Percentiles rank a stretch among this genome's conserved stretches.
phyloP scores from a whole-genome alignment of 2,797 vertebrate species.

The Petrocephalus schoutedeni region DNA sequence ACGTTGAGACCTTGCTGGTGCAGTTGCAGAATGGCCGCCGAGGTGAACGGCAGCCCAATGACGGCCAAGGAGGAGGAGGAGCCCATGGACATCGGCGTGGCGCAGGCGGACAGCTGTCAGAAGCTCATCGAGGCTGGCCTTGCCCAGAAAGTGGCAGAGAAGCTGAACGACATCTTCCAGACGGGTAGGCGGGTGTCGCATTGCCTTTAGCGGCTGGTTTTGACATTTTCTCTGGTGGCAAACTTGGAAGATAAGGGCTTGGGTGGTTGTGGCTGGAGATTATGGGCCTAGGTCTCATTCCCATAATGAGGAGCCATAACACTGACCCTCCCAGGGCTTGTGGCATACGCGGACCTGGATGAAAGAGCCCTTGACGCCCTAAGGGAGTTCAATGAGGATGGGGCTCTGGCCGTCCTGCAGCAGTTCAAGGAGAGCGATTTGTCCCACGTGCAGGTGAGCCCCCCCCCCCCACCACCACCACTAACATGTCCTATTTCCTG shows the following conservation, averaged over 20 bases:
- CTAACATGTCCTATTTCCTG: neutral
- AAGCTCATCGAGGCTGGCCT: conserved; percentile 90
- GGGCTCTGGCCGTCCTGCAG: conserved; percentile 88
- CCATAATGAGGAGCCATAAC: conserved; percentile 7
- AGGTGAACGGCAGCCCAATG: conserved; percentile 96
- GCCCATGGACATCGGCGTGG: conserved; percentile 88
- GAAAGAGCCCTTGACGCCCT: conserved; percentile 95
- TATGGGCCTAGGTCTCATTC: neutral
- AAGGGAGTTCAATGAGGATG: conserved; percentile 95
- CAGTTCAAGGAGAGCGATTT: conserved; percentile 97
- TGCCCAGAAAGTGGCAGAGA: conserved; percentile 94
- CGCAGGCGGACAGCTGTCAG: conserved; percentile 92
- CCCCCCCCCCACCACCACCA: neutral
- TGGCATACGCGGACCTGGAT: conserved; percentile 90
- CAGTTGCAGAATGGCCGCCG: conserved; percentile 80
- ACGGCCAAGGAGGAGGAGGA: conserved; percentile 90
- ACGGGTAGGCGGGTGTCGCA: conserved; percentile 70
- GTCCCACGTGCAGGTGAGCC: conserved; percentile 91
- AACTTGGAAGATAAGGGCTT: neutral
- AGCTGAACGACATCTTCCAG: conserved; percentile 97
- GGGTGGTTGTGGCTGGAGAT: neutral
- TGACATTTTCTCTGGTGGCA: neutral
- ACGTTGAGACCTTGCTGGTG: neutral
- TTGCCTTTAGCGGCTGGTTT: neutral
- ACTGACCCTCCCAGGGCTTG: conserved; percentile 67